Conservation (phyloP, 2,888 invertebrate species). For the Taenaris catops region DNA sequence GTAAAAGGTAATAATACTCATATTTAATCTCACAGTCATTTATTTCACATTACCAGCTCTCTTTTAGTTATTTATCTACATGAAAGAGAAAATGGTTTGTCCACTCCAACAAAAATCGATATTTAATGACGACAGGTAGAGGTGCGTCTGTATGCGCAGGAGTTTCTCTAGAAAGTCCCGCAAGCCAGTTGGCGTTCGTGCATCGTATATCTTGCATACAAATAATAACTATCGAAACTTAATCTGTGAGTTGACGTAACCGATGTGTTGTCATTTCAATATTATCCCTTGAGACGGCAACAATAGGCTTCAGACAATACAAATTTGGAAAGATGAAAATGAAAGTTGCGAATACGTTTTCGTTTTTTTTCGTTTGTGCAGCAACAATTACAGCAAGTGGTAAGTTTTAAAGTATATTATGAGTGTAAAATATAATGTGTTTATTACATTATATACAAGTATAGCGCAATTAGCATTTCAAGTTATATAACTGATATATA, state of each 20-base stretch:
- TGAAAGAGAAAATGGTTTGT: slow-evolving; percentile 26
- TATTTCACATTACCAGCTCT: slow-evolving; percentile 18
- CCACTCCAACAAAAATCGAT: slow-evolving; percentile 44
- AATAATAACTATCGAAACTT: slow-evolving; percentile 53
- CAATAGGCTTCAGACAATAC: slow-evolving; percentile 36
- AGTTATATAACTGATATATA: too few species aligned
- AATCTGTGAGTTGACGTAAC: slow-evolving; percentile 51
- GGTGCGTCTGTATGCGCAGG: slow-evolving; percentile 48
- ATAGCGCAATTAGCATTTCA: too few species aligned
- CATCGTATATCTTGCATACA: slow-evolving; percentile 69
- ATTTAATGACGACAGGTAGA: slow-evolving; percentile 43
- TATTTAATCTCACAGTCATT: slow-evolving; percentile 12
- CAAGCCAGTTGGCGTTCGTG: slow-evolving; percentile 58
- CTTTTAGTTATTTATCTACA: slow-evolving; percentile 14
- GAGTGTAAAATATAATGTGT: too few species aligned
- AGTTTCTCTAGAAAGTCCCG: slow-evolving; percentile 79
- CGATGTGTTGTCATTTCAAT: slow-evolving; percentile 58
- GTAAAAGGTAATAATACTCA: too few species aligned
- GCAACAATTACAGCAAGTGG: slow-evolving; percentile 39
- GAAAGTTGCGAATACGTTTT: slow-evolving; percentile 36
- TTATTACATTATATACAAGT: too few species aligned
- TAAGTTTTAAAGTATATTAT: too few species aligned
- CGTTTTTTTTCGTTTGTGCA: slow-evolving; percentile 38
- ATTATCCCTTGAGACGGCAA: slow-evolving; percentile 61
- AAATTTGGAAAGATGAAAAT: slow-evolving; percentile 47